Evolutionary conservation across 2,113 vertebrate genomes (phyloP).

Genomic region (Apteryx owenii): DNA sequence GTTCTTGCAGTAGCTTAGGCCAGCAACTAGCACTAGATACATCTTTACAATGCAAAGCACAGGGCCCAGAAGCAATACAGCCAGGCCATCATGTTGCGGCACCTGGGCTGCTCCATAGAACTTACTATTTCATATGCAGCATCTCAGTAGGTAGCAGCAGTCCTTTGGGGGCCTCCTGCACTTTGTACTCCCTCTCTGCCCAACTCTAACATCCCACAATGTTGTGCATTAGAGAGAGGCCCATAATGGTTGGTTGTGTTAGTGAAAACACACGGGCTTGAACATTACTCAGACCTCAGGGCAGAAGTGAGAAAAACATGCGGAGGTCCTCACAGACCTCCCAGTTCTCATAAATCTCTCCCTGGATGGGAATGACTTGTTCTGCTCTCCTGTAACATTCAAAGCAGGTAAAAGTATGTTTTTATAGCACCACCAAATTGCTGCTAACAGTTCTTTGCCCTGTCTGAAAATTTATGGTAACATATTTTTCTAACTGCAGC

Average conservation of each 20-base stretch:
- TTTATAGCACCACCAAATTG: neutral
- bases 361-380: neutral
- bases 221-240: neutral
- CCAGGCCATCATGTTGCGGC: accelerated
- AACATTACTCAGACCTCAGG: neutral
- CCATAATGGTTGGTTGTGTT: neutral
- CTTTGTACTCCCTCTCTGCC: neutral
- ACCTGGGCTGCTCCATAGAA: neutral
- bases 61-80: neutral
- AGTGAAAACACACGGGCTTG: neutral
- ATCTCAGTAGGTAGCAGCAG: accelerated
- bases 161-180: neutral
- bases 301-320: neutral
- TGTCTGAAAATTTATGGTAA: constrained; percentile 33
- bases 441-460: neutral
- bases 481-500: constrained; percentile 32
- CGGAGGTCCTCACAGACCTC: neutral
- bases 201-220: neutral
- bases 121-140: neutral
- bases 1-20: neutral
- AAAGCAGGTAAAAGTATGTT: neutral
- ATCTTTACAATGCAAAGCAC: neutral
- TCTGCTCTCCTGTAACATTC: neutral
- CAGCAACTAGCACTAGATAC: neutral
- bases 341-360: neutral